Conservation (phyloP, 2,113 vertebrate genomes). For the Etheostoma cragini region DNA sequence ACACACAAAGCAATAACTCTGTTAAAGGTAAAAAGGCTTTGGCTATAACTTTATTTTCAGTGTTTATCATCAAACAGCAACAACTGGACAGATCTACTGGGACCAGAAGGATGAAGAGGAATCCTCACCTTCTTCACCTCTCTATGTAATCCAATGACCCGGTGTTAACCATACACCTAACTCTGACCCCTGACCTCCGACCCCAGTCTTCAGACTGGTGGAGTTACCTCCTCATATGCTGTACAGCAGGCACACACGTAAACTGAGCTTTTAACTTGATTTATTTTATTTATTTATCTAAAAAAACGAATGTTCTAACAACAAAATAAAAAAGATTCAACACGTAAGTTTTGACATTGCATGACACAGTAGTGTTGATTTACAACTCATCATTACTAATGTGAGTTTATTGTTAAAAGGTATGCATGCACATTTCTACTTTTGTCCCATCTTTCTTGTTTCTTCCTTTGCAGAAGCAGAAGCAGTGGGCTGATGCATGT, state of each 20-base stretch:
- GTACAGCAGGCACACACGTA: not conserved
- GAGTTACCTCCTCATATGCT: not conserved
- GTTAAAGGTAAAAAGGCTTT: not conserved
- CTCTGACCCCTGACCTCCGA: not conserved
- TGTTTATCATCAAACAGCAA: slow-evolving; percentile 37
- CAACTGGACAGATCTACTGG: not conserved
- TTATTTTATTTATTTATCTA: no score
- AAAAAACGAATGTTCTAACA: no score
- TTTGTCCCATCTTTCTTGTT: not conserved
- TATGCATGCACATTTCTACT: not conserved
- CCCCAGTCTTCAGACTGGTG: not conserved
- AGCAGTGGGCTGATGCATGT: not conserved
- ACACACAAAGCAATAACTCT: not conserved
- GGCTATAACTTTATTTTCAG: not conserved
- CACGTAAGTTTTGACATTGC: not conserved
- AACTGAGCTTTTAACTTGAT: not conserved
- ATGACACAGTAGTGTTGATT: not conserved
- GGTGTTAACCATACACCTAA: not conserved
- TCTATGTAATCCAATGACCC: no score
- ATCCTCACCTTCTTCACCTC: not conserved
- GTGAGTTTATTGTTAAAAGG: not conserved
- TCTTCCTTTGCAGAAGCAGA: not conserved
- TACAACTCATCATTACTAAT: not conserved
- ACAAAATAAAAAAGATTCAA: no score
- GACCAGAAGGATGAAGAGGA: not conserved